Base-by-base conservation (phyloP, 2,888 invertebrate species). In the Acrobasis suavella region DNA sequence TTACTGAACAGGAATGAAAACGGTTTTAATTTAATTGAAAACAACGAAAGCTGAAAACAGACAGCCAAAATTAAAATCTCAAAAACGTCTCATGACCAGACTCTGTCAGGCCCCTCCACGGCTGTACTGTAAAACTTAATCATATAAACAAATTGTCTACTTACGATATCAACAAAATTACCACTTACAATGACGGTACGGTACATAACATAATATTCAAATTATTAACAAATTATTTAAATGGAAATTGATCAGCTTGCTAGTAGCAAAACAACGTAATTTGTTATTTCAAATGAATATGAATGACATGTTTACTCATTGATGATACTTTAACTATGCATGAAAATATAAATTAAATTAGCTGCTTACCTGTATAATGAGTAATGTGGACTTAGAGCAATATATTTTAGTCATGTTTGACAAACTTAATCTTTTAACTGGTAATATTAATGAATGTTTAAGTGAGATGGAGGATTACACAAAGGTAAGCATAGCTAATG, bases 321-420 rank as follows among this genome's bases (percentile, higher is more conserved):
- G 55, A 39, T 39, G 55, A 55, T 39, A 39, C 9, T 38, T 55
- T 54, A 39, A 38, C 49, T 50, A 49, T 58, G 46, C 46, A 58
- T 60, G 37, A 10, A 60, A 17, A 46, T 70, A 70, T 67, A 65
- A 69, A 55, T 55, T 39, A 55, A 38, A 55, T 51, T 22, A 32
- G 32, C 16, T 15, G 39, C n/a, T n/a, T 54, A 2, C 37, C 54
- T 55, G 9, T 55, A 51, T 42, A 17, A 42, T 16, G 56, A 42
- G 9, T 46, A 46, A 5, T 46, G 46, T 46, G n/a, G n/a, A 14
- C 46, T 46, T 46, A 56, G 17, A 56, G 56, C 42, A 22, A 46
- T 42, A 46, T 46, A n/a, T 42, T 56, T 46, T 12, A 14, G 56
- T 55, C 38, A 10, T 15, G 55, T 16, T 39, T 55, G 16, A 46